A percentile compares a stretch with the other conserved stretches of the same genome.
phyloP scores from a whole-genome alignment of 2,797 vertebrate species.

The Hybognathus amarus region DNA sequence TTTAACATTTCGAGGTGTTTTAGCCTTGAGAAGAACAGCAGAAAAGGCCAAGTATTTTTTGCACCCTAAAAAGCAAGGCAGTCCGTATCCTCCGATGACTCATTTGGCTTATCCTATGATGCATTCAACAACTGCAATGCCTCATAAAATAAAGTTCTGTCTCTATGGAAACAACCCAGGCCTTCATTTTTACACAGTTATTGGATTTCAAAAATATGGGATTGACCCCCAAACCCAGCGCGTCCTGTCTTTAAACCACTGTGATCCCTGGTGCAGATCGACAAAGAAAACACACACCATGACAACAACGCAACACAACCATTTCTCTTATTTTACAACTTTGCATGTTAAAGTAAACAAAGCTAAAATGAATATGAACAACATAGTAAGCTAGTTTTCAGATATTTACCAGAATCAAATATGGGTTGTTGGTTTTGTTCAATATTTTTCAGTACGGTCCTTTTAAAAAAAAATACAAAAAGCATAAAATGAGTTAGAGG shows the following conservation, averaged over 20 bases:
- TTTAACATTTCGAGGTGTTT: neutral
- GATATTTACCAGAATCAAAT: neutral
- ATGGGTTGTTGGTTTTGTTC: neutral
- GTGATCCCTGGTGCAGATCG: neutral
- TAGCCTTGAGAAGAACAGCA: neutral
- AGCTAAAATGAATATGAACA: neutral
- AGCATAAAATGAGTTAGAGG: neutral
- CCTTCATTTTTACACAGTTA: slow-evolving; percentile 32
- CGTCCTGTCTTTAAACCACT: neutral
- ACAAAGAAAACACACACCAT: neutral
- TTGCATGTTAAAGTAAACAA: neutral
- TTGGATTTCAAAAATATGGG: slow-evolving; percentile 34
- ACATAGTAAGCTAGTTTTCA: neutral
- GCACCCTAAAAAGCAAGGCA: neutral
- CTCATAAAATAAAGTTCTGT: slow-evolving; percentile 35
- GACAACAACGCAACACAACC: neutral
- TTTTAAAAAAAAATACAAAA: neutral
- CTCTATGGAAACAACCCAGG: slow-evolving; percentile 36
- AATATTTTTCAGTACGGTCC: neutral
- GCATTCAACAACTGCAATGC: slow-evolving; percentile 30
- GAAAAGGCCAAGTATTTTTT: neutral
- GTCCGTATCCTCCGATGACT: slow-evolving; percentile 3
- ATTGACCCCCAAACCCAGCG: neutral
- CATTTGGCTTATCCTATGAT: slow-evolving; percentile 29
- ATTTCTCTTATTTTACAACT: neutral